These are phyloP conservation scores for Saxidomus purpurata DNA, from an alignment of 1,140 invertebrate species.

Conservation along the genomic window DNA sequence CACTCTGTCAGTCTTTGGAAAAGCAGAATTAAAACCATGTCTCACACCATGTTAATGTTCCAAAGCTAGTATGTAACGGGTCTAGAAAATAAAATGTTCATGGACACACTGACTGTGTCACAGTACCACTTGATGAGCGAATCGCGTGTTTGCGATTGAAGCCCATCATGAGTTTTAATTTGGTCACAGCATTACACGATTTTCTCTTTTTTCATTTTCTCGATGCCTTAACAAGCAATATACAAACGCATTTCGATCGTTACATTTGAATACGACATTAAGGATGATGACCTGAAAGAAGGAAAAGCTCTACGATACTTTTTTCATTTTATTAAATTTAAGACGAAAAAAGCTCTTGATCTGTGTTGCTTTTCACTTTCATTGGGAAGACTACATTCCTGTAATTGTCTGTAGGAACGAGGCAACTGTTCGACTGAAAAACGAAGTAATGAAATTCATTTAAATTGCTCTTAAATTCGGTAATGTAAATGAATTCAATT, in stretches of 20 bases:
- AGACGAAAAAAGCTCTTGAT: not conserved
- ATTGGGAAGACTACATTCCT: not conserved
- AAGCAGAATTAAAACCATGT: not conserved
- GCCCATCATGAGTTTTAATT: not conserved
- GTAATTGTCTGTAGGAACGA: not conserved
- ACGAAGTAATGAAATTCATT: slow-evolving; percentile 7
- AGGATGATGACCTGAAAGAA: not conserved
- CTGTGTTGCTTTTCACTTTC: too few relatives aligned
- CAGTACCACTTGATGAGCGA: not conserved
- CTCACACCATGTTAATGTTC: not conserved
- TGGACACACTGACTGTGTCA: slow-evolving; percentile 3
- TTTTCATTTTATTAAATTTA: too few relatives aligned
- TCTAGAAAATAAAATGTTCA: not conserved
- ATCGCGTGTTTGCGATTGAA: not conserved
- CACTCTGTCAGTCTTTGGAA: not conserved
- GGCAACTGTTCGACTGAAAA: not conserved
- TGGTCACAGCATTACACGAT: not conserved
- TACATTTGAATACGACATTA: too few relatives aligned
- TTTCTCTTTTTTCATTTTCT: not conserved
- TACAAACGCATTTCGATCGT: too few relatives aligned
- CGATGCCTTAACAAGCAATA: too few relatives aligned
- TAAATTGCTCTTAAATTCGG: not conserved
- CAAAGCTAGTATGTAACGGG: not conserved
- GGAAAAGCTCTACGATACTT: not conserved
- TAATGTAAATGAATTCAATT: not conserved